Percentiles rank a stretch among this genome's conserved stretches.
Conservation (phyloP, 2,888 invertebrate genomes). For the Andrena marginata region DNA sequence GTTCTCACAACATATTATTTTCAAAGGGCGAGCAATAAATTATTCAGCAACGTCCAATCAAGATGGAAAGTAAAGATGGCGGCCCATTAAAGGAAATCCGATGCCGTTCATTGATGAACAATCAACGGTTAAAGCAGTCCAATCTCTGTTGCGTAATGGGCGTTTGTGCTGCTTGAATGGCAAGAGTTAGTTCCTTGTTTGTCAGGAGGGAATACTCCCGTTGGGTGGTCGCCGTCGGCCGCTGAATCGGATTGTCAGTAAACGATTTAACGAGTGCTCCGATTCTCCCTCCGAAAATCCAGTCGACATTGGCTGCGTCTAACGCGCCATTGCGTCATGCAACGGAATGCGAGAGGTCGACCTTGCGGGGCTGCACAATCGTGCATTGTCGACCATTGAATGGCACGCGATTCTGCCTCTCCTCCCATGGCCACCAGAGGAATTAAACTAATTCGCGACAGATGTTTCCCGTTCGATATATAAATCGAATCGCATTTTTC, state of each 20-base stretch:
- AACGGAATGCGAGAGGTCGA: conserved; percentile 74
- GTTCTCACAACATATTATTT: background rate
- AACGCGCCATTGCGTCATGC: conserved; percentile 68
- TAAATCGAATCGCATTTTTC: background rate
- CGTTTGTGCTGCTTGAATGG: background rate
- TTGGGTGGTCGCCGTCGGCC: conserved; percentile 33
- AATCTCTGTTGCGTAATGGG: background rate
- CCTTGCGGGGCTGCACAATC: conserved; percentile 73
- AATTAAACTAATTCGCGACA: conserved; percentile 20
- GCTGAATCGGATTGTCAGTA: conserved; percentile 35
- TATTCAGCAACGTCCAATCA: background rate
- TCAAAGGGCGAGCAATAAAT: background rate
- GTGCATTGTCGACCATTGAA: conserved; percentile 66
- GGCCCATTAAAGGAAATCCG: background rate
- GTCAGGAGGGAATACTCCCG: conserved; percentile 4
- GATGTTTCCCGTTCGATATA: background rate
- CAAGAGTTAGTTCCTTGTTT: background rate
- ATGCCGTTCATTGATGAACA: conserved; percentile 5
- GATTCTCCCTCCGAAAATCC: conserved; percentile 51
- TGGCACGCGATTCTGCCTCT: conserved; percentile 40
- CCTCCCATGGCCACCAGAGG: conserved; percentile 9
- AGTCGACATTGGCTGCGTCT: conserved; percentile 58
- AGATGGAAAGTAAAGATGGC: background rate
- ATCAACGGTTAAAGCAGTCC: conserved; percentile 1
- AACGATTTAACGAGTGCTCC: conserved; percentile 32